phyloP scores from a whole-genome alignment of 2,797 vertebrate genomes.

The Rhinella marina region DNA sequence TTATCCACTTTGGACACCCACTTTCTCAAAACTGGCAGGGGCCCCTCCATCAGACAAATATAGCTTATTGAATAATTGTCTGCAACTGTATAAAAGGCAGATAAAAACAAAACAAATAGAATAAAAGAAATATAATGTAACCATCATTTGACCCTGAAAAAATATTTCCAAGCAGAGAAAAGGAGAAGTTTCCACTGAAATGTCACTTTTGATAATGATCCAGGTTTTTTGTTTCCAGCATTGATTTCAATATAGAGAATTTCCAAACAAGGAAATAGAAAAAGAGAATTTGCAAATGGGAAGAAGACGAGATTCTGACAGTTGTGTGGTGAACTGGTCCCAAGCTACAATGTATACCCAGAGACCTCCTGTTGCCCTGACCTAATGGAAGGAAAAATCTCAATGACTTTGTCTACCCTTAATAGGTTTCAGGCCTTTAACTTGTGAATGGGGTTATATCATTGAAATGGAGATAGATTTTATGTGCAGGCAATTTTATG shows the following conservation, averaged over 20 bases:
- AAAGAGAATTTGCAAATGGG: constrained; percentile 9
- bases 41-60: not conserved
- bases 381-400: constrained; percentile 26
- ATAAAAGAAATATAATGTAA: not conserved
- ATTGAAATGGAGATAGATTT: constrained; percentile 40
- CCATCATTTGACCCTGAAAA: constrained; percentile 15
- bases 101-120: not conserved
- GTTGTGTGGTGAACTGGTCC: not conserved
- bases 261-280: constrained; percentile 30
- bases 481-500: constrained; percentile 59
- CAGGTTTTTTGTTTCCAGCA: constrained; percentile 27
- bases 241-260: constrained; percentile 18
- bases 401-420: not conserved
- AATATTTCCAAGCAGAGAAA: constrained; percentile 20
- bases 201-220: constrained; percentile 27
- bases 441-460: constrained; percentile 44
- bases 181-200: constrained; percentile 23
- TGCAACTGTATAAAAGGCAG: not conserved
- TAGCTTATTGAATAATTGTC: not conserved
- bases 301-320: not conserved
- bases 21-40: not conserved
- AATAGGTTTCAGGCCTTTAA: constrained; percentile 34
- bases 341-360: no score
- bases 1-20: not conserved
- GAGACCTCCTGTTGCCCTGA: not conserved